Percentiles rank a stretch among this genome's conserved stretches.
phyloP scores from a whole-genome alignment of 2,888 invertebrate genomes.

The Drosophila algonquin region DNA sequence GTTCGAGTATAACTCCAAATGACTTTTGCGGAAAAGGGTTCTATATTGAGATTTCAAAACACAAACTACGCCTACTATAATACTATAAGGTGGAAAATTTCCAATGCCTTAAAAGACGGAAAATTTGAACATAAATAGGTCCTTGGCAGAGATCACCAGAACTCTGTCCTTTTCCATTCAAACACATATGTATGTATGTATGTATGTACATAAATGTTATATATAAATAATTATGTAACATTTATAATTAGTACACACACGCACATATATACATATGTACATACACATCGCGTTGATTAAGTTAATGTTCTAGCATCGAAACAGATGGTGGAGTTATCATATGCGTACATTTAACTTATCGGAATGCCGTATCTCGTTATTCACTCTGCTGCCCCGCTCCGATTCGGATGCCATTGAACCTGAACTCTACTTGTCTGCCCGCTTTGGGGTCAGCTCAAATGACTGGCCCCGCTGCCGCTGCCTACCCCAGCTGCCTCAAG shows the following conservation, averaged over 20 bases:
- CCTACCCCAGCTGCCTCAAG: conserved; percentile 1
- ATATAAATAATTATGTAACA: conserved; percentile 11
- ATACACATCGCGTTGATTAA: conserved; percentile 35
- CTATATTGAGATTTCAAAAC: background rate
- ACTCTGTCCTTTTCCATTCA: background rate
- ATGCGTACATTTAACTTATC: conserved; percentile 28
- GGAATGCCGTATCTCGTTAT: conserved; percentile 28
- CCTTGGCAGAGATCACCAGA: too few species aligned
- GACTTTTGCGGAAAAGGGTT: background rate
- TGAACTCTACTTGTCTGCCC: conserved; percentile 43
- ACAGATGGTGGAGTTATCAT: conserved; percentile 26
- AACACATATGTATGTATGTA: too few species aligned
- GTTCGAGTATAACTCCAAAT: background rate
- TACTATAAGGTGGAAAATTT: too few species aligned
- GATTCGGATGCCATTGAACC: conserved; percentile 71
- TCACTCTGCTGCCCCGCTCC: conserved; percentile 10
- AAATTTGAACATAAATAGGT: too few species aligned
- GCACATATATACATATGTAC: background rate
- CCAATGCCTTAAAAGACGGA: too few species aligned
- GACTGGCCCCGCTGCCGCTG: conserved; percentile 26
- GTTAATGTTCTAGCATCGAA: conserved; percentile 18
- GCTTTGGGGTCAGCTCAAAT: conserved; percentile 67
- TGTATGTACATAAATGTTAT: conserved; percentile 2
- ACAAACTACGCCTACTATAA: too few species aligned
- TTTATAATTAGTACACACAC: conserved; percentile 25